Base-by-base conservation (phyloP, 2,888 invertebrate genomes). In the Mechanitis messenoides region DNA sequence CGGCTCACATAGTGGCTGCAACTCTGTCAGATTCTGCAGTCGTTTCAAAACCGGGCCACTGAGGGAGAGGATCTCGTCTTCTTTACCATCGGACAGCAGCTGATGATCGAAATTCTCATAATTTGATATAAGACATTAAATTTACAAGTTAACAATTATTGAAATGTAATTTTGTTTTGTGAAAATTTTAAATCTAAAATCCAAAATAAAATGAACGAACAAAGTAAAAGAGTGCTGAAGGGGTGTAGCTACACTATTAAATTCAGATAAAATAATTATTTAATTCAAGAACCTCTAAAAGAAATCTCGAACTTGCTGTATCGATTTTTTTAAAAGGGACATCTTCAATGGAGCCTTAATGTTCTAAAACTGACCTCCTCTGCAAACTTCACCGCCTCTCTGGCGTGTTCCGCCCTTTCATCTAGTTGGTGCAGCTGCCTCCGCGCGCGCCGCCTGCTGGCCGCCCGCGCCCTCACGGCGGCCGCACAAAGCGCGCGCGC, bases 31-130 rank as follows among this genome's bases (percentile, higher is more conserved):
- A 65, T 87, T 87, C 72, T 94, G 93, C 67, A 95, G 85, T 55
- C 95, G 92, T 6, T 92, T 92, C 3, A 94, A 81, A 3, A 95
- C 91, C 0, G 93, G 90, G 31, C 91, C 91, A 60, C 93, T 91
- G 60, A 95, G 92, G 20, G 93, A 93, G 1, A 95, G 86, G 42
- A 95, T 90, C 83, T 95, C 95, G 28, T 93, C 92, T 70, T 94
- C 93, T 1, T 92, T 92, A 0, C 93, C 94, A 71, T 92, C 68
- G 0, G 91, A 81, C 28, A 93, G 81, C 3, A 94, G 85, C 80
- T 92, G 85, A 42, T 42, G 11, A 42, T 11, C 20, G 20, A 20
- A 20, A 20, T 20, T 20, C 20, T 20, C 20, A 20, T 20, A 20
- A 20, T 20, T 20, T 20, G 20, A 20, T 20, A 20, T 20, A 20